Base-by-base conservation (phyloP, 2,113 vertebrate species). In the Hipposideros armiger region DNA sequence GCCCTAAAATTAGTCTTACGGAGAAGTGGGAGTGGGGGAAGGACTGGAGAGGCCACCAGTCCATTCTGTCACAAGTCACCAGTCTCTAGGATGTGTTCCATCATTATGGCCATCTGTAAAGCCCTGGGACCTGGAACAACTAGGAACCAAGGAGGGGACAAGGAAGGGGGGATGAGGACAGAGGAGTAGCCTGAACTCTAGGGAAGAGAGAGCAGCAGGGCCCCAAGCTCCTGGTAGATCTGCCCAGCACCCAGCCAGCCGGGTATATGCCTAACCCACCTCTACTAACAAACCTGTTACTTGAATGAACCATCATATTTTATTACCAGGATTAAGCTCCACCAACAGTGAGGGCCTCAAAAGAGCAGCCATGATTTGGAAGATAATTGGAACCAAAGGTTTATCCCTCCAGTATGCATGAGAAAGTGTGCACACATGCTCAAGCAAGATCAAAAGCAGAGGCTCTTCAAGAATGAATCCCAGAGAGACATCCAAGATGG, bases 81-180 rank as follows among this genome's bases (percentile, higher is more conserved):
- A 4, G n/a, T 69, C 14, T 5, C 56, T 40, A 80, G 32, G 67
- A 42, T 45, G 22, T 74, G 32, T 87, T 42, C 76, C 36, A 76
- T 88, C 24, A 24, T 62, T 19, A 16, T 0, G 0, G 83, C 15
- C 7, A 64, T 32, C 14, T 3, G 30, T 7, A 56, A 78, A 86
- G 73, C 19, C 87, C 36, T 26, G 72, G 54, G 7, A 78, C 56
- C 17, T 62, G 14, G 56, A 45, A 24, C 24, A 76, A 28, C 15
- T 74, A 42, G 52, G 45, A 58, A 72, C 1, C 0, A 5, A 58
- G 50, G 16, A 11, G 30, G n/a, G 7, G 6, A 17, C 1, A 3
- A 42, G 50, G 50, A 69, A 47, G 83, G 58, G 8, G 8, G 19
- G 52, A 45, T 22, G 16, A 60, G 22, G 16, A 4, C 11, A 19